A percentile compares a stretch with the other conserved stretches of the same genome.
Evolutionary conservation across 2,888 invertebrate genomes (phyloP).

Genomic region (Drosophila cognata): DNA sequence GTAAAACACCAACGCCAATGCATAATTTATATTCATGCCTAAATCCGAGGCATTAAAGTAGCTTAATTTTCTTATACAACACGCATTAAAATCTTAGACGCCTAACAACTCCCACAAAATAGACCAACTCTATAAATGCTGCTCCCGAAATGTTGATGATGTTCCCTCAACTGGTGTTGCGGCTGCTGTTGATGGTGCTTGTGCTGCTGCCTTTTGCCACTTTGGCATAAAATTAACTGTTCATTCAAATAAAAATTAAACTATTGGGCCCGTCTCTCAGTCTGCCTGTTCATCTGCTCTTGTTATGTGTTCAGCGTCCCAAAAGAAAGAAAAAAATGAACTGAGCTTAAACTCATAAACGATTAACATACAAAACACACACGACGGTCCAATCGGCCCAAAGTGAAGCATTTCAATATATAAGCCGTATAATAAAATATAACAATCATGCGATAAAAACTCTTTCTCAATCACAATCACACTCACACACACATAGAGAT

Average conservation of each 20-base stretch:
- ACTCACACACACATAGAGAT: constrained; percentile 11
- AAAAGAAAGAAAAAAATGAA: constrained; percentile 51
- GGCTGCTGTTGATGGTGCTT: constrained; percentile 10
- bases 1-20: constrained; percentile 47
- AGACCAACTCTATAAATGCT: constrained; percentile 32
- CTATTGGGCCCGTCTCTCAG: constrained; percentile 69
- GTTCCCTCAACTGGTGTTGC: constrained; percentile 27
- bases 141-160: constrained; percentile 53
- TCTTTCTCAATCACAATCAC: constrained; percentile 71
- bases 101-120: constrained; percentile 68
- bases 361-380: constrained; percentile 81
- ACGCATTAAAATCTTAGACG: constrained; percentile 62
- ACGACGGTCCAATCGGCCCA: constrained; percentile 65
- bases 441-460: constrained; percentile 81
- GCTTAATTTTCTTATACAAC: constrained; percentile 67
- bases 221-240: constrained; percentile 81
- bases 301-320: constrained; percentile 8
- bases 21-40: constrained; percentile 57
- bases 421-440: constrained; percentile 80
- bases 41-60: constrained; percentile 48
- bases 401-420: constrained; percentile 78
- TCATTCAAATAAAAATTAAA: constrained; percentile 81
- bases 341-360: constrained; percentile 76
- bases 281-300: constrained; percentile 27
- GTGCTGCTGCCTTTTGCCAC: constrained; percentile 64